These are phyloP conservation scores for Noctua janthe DNA, from an alignment of 2,888 invertebrate species.

Conservation along the genomic window DNA sequence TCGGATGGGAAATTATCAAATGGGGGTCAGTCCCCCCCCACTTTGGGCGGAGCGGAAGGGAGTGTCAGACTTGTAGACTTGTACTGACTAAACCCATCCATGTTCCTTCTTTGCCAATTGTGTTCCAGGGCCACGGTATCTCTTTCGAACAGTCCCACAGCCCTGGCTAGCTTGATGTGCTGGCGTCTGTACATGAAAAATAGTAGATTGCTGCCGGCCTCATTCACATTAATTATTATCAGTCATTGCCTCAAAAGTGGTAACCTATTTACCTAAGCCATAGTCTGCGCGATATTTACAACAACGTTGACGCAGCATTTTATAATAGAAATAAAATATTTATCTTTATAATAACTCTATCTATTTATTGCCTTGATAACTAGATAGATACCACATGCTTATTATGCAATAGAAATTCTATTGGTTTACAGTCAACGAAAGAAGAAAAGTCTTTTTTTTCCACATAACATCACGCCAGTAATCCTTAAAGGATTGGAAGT, in stretches of 20 bases:
- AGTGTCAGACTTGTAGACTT: too few relatives aligned
- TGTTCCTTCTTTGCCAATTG: too few relatives aligned
- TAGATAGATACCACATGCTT: not conserved
- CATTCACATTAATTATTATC: not conserved
- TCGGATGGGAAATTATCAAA: too few relatives aligned
- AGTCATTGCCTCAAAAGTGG: not conserved
- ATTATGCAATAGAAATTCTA: not conserved
- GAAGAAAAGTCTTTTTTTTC: not conserved
- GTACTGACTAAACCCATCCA: too few relatives aligned
- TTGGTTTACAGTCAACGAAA: not conserved
- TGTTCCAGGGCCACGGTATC: too few relatives aligned
- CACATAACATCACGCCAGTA: not conserved
- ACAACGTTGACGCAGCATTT: not conserved
- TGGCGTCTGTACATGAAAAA: not conserved
- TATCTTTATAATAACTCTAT: constrained; percentile 26
- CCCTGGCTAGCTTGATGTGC: too few relatives aligned
- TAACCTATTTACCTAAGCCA: not conserved
- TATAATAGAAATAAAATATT: constrained; percentile 26
- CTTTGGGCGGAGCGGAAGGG: too few relatives aligned
- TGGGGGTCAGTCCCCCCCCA: too few relatives aligned
- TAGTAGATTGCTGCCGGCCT: not conserved
- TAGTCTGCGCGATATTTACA: constrained; percentile 5
- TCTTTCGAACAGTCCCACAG: too few relatives aligned
- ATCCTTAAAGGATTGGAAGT: not conserved
- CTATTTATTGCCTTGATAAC: constrained; percentile 24